These are phyloP conservation scores for Tachypleus tridentatus DNA, from an alignment of 1,140 invertebrate species.

Conservation along the genomic window DNA sequence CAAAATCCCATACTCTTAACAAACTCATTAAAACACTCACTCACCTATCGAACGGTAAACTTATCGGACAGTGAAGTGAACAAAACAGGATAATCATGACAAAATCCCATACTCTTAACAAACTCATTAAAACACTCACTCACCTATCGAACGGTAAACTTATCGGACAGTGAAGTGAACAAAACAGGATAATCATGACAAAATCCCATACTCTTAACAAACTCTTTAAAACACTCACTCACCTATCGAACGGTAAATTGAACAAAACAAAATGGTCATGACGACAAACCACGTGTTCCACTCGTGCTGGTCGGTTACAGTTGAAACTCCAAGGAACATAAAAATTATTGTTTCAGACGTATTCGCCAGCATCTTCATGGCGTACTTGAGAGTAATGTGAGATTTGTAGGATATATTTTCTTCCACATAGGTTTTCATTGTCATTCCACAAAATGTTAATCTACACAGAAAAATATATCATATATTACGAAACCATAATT, in stretches of 20 bases:
- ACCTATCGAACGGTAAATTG: conserved; percentile 84
- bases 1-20: no score
- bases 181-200: no score
- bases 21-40: no score
- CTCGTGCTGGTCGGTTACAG: conserved; percentile 82
- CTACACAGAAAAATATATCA: conserved; percentile 37
- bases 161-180: no score
- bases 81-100: no score
- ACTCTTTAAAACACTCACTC: conserved; percentile 1
- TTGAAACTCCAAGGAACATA: conserved; percentile 96
- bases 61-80: no score
- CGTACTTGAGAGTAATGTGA: conserved; percentile 94
- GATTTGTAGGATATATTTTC: conserved; percentile 96
- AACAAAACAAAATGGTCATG: conserved; percentile 88
- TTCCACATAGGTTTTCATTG: conserved; percentile 98
- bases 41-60: no score
- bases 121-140: conserved; percentile 1
- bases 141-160: conserved; percentile 85
- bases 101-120: no score
- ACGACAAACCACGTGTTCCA: conserved; percentile 95
- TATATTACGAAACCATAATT: no score
- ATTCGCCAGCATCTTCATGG: conserved; percentile 95
- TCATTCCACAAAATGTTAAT: conserved; percentile 95
- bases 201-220: no score
- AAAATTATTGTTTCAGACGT: conserved; percentile 98